Evolutionary conservation across 2,888 invertebrate genomes (phyloP).

Genomic region (Folsomia manolachei): DNA sequence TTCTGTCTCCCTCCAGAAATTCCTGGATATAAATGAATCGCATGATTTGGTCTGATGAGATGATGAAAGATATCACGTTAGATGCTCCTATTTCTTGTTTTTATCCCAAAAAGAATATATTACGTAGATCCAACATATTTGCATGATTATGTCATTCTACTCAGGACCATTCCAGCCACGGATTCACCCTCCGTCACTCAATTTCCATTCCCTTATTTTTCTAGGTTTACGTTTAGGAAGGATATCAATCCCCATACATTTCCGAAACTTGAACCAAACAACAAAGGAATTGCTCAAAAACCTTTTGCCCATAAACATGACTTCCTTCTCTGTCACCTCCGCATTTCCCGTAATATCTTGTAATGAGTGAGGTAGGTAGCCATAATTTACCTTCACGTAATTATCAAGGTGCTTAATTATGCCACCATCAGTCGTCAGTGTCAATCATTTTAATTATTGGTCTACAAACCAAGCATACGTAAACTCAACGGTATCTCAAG

Average conservation of each 20-base stretch:
- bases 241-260: too few species aligned
- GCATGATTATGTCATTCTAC: constrained; percentile 25
- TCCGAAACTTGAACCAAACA: too few species aligned
- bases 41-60: neutral
- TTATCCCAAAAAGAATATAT: constrained; percentile 1
- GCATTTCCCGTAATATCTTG: too few species aligned
- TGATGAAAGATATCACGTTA: neutral
- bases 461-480: neutral
- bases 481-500: neutral
- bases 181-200: neutral
- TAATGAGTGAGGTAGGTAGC: too few species aligned
- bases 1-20: too few species aligned
- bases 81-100: too few species aligned
- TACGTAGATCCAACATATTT: constrained; percentile 16
- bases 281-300: too few species aligned
- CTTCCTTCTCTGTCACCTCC: too few species aligned
- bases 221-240: too few species aligned
- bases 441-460: neutral
- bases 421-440: neutral
- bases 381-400: too few species aligned
- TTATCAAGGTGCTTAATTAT: too few species aligned
- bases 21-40: neutral
- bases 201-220: neutral
- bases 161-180: neutral
- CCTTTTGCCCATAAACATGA: too few species aligned